phyloP scores from a whole-genome alignment of 2,797 vertebrate species.

The Todus mexicanus region DNA sequence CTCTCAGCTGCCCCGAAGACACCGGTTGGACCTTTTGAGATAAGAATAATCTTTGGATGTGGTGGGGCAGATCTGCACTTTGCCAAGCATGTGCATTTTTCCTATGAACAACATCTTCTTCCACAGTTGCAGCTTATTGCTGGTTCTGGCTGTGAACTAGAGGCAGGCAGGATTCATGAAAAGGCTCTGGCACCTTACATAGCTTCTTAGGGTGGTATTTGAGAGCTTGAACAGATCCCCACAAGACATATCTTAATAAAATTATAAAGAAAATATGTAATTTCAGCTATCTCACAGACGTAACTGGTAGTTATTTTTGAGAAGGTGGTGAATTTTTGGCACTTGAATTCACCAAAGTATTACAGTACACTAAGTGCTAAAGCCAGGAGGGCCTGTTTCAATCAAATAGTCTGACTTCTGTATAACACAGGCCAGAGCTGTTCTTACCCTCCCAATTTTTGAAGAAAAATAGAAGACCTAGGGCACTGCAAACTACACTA shows the following conservation, averaged over 20 bases:
- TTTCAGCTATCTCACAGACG: background rate
- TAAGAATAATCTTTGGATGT: background rate
- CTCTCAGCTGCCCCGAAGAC: background rate
- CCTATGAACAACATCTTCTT: background rate
- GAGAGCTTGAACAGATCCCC: background rate
- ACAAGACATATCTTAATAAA: background rate
- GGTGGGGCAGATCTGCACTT: background rate
- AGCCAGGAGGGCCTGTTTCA: background rate
- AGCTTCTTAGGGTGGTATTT: background rate
- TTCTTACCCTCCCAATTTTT: background rate
- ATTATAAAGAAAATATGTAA: background rate
- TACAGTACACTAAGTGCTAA: background rate
- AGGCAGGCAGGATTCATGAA: background rate
- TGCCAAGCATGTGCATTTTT: background rate
- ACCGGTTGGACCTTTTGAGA: background rate
- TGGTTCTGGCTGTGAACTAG: background rate
- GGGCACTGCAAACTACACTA: background rate
- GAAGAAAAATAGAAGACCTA: background rate
- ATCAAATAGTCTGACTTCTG: background rate
- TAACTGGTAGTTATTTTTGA: background rate
- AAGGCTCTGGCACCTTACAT: background rate
- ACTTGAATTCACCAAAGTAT: background rate
- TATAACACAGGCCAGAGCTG: background rate
- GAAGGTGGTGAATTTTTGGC: background rate
- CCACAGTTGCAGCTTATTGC: background rate